These are phyloP conservation scores for Micrasema minimum DNA, from an alignment of 1,140 invertebrate genomes.

Conservation along the genomic window DNA sequence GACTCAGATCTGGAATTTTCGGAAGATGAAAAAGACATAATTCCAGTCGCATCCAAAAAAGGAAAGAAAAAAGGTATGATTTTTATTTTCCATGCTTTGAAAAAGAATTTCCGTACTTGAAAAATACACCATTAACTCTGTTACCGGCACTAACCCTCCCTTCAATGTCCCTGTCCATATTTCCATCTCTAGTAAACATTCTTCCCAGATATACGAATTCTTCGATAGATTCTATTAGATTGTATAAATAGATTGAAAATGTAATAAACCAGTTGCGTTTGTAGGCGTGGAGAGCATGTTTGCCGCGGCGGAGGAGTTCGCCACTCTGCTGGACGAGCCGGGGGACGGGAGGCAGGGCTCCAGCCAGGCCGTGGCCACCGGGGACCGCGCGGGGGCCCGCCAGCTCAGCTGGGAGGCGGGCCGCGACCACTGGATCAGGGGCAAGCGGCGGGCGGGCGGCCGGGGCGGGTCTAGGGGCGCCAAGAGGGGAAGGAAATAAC, in stretches of 20 bases:
- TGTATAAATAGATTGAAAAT: too few species aligned
- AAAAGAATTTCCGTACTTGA: too few species aligned
- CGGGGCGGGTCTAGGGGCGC: constrained; percentile 4
- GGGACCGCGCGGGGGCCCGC: constrained; percentile 73
- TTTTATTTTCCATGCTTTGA: neutral
- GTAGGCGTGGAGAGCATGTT: constrained; percentile 69
- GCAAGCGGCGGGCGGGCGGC: constrained; percentile 39
- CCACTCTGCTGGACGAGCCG: constrained; percentile 76
- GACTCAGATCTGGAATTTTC: constrained; percentile 53
- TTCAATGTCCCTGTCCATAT: too few species aligned
- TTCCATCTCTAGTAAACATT: too few species aligned
- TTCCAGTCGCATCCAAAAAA: constrained; percentile 54
- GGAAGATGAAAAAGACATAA: constrained; percentile 55
- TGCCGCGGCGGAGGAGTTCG: constrained; percentile 80
- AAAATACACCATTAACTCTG: too few species aligned
- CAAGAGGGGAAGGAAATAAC: constrained; percentile 10
- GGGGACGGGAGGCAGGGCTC: constrained; percentile 71
- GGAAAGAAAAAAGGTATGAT: constrained; percentile 48
- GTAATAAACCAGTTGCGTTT: too few species aligned
- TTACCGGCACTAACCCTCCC: too few species aligned
- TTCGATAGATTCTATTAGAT: too few species aligned
- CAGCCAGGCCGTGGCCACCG: constrained; percentile 71
- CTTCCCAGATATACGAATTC: too few species aligned
- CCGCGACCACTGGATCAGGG: constrained; percentile 64
- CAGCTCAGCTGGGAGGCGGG: constrained; percentile 76